phyloP scores from a whole-genome alignment of 2,113 vertebrate genomes.

The Callocephalon fimbriatum region DNA sequence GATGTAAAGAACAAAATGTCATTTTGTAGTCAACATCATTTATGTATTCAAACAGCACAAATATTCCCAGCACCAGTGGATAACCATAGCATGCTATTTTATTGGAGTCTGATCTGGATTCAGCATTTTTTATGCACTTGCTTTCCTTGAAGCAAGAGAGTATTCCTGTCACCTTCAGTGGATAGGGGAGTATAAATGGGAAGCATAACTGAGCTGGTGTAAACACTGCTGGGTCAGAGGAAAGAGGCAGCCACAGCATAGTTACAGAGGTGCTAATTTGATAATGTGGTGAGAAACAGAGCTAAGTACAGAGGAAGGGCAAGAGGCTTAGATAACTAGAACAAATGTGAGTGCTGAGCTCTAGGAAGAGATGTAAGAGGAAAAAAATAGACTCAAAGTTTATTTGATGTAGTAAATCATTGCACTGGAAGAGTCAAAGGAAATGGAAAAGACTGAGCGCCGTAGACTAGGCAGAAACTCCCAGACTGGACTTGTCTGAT shows the following conservation, averaged over 20 bases:
- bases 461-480: background rate
- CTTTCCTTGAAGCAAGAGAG: background rate
- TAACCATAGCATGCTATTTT: fast-evolving
- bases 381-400: background rate
- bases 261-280: constrained; percentile 45
- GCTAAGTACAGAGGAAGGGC: constrained; percentile 33
- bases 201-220: background rate
- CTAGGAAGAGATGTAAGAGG: background rate
- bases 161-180: background rate
- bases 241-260: background rate
- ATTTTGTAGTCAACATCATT: background rate
- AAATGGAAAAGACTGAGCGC: background rate
- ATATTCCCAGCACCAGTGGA: background rate
- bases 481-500: background rate
- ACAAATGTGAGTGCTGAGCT: background rate
- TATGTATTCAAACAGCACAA: background rate
- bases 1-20: background rate
- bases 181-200: background rate
- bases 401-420: constrained; percentile 34
- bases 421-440: background rate
- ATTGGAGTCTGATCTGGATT: background rate
- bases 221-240: background rate
- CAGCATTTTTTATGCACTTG: background rate
- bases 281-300: constrained; percentile 29
- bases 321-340: background rate